These are phyloP conservation scores for Leptodirus hochenwartii DNA, from an alignment of 2,888 invertebrate species.

Conservation along the genomic window DNA sequence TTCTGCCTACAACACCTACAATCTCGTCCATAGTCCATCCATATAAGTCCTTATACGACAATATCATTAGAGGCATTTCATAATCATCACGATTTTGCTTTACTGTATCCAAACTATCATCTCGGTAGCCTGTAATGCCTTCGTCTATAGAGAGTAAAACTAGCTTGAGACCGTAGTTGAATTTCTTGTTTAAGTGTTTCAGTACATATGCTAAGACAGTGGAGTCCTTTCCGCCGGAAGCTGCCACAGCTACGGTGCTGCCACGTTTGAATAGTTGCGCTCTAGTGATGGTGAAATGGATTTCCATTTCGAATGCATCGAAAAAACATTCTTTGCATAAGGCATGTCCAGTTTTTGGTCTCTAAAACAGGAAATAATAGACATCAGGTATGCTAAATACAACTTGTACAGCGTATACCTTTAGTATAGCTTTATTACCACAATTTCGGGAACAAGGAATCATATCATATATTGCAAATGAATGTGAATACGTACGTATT, in stretches of 20 bases:
- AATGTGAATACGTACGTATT: too few relatives aligned
- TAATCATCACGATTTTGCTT: constrained; percentile 90
- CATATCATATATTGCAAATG: constrained; percentile 36
- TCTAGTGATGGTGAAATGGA: constrained; percentile 76
- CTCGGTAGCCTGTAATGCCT: constrained; percentile 90
- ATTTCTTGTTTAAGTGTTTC: constrained; percentile 75
- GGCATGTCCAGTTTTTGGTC: constrained; percentile 81
- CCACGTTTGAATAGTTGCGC: constrained; percentile 67
- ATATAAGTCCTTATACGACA: constrained; percentile 93
- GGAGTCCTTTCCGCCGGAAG: constrained; percentile 91
- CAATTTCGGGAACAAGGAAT: constrained; percentile 52
- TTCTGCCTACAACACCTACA: constrained; percentile 70
- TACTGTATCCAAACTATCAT: constrained; percentile 93
- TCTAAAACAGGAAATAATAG: constrained; percentile 29
- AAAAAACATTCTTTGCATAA: constrained; percentile 92
- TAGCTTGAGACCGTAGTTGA: constrained; percentile 79
- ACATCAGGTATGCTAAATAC: constrained; percentile 4
- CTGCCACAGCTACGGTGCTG: constrained; percentile 81
- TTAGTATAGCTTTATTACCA: constrained; percentile 55
- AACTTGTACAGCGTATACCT: constrained; percentile 31
- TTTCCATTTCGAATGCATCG: constrained; percentile 83
- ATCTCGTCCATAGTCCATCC: constrained; percentile 99
- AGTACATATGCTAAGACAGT: constrained; percentile 91
- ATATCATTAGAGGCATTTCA: constrained; percentile 78
- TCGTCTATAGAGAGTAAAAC: constrained; percentile 93